A percentile compares a stretch with the other conserved stretches of the same genome.
These are phyloP conservation scores for Hemaris fuciformis DNA, from an alignment of 2,888 invertebrate species.

Conservation along the genomic window DNA sequence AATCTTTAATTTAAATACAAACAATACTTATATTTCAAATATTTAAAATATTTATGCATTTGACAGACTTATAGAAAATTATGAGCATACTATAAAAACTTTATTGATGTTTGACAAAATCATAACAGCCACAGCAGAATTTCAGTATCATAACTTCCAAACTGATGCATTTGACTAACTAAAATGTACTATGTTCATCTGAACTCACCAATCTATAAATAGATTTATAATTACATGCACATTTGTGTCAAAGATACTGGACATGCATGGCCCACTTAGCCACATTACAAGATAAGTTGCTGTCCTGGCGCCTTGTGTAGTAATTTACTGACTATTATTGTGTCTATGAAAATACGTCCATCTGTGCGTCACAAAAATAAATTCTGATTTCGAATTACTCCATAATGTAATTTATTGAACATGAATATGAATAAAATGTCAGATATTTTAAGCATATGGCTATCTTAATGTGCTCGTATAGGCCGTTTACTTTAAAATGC, in stretches of 20 bases:
- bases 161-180: neutral
- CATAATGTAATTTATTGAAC: constrained; percentile 30
- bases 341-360: constrained; percentile 10
- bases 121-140: neutral
- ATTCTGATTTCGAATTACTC: constrained; percentile 26
- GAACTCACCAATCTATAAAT: constrained; percentile 8
- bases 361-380: constrained; percentile 26
- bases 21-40: too few species aligned
- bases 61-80: too few species aligned
- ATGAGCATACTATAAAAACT: too few species aligned
- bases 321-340: constrained; percentile 29
- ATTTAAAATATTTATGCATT: too few species aligned
- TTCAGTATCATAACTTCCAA: neutral
- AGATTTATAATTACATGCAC: constrained; percentile 12
- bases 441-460: neutral
- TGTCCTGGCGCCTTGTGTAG: constrained; percentile 50
- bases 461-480: neutral
- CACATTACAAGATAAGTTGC: constrained; percentile 42
- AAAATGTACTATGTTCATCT: constrained; percentile 2
- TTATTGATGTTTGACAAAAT: neutral
- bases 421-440: constrained; percentile 18
- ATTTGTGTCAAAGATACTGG: constrained; percentile 16
- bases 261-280: constrained; percentile 42
- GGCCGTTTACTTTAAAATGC: neutral
- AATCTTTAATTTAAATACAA: too few species aligned